phyloP scores from a whole-genome alignment of 2,113 vertebrate genomes.

The Morone chrysops region DNA sequence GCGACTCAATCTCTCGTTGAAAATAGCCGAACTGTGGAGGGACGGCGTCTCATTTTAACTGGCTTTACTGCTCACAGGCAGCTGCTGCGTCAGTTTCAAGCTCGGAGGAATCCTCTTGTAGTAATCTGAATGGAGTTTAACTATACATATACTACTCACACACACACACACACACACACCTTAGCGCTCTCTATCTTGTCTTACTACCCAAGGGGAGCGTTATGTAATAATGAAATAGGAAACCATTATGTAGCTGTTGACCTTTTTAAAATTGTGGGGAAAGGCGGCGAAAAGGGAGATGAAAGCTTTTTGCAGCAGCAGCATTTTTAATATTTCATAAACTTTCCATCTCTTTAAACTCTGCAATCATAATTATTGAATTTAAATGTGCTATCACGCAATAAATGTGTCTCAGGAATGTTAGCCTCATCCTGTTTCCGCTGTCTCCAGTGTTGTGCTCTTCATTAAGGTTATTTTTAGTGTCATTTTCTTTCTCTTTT shows the following conservation, averaged over 20 bases:
- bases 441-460: not conserved
- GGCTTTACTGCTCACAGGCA: constrained; percentile 21
- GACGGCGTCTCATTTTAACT: constrained; percentile 49
- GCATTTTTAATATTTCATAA: not conserved
- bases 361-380: not conserved
- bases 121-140: constrained; percentile 20
- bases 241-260: constrained; percentile 7
- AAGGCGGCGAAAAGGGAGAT: not conserved
- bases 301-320: not conserved
- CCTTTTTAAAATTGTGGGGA: not conserved
- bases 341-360: not conserved
- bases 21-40: not conserved
- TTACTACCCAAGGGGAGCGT: not conserved
- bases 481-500: not conserved
- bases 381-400: not conserved
- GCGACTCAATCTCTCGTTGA: not conserved
- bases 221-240: not conserved
- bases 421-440: not conserved
- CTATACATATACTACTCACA: not conserved
- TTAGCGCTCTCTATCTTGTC: not conserved
- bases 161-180: not conserved
- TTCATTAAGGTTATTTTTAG: not conserved
- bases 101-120: constrained; percentile 14
- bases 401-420: not conserved
- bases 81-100: constrained; percentile 30